Evolutionary conservation across 64 coral and sea anemone species (phyloP).

Genomic region (Orbicella faveolata): DNA sequence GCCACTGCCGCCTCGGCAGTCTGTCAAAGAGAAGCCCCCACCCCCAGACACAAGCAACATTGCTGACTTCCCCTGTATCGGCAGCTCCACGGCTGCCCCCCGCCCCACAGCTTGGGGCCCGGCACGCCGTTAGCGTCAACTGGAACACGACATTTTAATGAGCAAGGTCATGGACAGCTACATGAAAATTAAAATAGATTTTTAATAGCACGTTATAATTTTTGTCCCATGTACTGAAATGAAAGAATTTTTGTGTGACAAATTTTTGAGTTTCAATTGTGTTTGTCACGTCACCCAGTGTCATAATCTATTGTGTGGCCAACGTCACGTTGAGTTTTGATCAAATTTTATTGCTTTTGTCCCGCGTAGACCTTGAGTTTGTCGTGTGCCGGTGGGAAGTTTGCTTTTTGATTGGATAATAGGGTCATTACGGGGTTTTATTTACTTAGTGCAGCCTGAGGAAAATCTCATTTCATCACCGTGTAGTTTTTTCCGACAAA

Average conservation of each 20-base stretch:
- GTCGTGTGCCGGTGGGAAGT: neutral
- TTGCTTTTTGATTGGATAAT: neutral
- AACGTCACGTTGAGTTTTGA: neutral
- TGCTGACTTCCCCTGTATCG: conserved; percentile 92
- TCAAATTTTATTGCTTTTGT: neutral
- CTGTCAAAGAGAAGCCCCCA: conserved; percentile 27
- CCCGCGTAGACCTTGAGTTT: neutral
- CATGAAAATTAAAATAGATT: neutral
- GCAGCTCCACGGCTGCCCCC: conserved; percentile 54
- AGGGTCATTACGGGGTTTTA: neutral
- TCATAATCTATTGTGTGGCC: neutral
- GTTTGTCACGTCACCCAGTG: neutral
- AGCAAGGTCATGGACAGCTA: neutral
- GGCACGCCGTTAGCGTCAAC: neutral
- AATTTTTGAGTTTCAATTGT: neutral
- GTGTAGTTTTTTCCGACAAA: neutral
- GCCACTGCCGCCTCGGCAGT: neutral
- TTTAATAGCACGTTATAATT: neutral
- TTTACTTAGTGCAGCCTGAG: neutral
- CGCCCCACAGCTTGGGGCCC: conserved; percentile 77
- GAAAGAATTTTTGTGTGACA: neutral
- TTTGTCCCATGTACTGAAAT: neutral
- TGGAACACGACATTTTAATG: neutral
- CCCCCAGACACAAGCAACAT: conserved; percentile 86
- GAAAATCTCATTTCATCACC: neutral